A percentile compares a stretch with the other conserved stretches of the same genome.
phyloP scores from a whole-genome alignment of 1,140 invertebrate species.

The Asbolus verrucosus region DNA sequence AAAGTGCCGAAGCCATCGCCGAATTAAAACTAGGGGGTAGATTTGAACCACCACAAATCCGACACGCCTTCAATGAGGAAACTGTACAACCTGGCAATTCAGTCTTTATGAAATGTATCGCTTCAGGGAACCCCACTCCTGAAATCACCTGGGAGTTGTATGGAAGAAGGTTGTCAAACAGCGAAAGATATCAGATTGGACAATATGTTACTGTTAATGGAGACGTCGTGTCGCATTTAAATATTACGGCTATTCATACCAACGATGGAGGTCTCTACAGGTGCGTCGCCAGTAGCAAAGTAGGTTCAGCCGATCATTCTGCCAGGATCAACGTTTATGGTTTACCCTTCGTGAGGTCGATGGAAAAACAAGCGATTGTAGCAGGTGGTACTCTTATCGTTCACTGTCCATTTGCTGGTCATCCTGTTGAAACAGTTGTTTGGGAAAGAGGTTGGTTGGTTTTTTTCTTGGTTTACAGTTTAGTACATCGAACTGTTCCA shows the following conservation, averaged over 20 bases:
- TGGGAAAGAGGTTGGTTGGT: slow-evolving; percentile 85
- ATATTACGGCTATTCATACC: slow-evolving; percentile 91
- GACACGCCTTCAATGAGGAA: slow-evolving; percentile 87
- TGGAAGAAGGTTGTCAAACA: slow-evolving; percentile 85
- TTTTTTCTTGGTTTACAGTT: background rate
- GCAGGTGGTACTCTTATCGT: slow-evolving; percentile 90
- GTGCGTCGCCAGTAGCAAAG: slow-evolving; percentile 91
- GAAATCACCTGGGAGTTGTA: slow-evolving; percentile 96
- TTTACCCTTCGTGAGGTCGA: slow-evolving; percentile 87
- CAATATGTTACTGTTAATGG: slow-evolving; percentile 90
- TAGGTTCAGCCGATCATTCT: slow-evolving; percentile 88
- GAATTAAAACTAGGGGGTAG: slow-evolving; percentile 93
- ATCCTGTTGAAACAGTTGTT: slow-evolving; percentile 92
- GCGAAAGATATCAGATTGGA: slow-evolving; percentile 83
- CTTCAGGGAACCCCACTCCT: slow-evolving; percentile 92
- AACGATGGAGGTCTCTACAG: slow-evolving; percentile 92
- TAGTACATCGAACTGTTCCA: slow-evolving; percentile 58
- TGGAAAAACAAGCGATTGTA: slow-evolving; percentile 95
- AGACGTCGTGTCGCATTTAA: slow-evolving; percentile 93
- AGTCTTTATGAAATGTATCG: slow-evolving; percentile 82
- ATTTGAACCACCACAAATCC: slow-evolving; percentile 90
- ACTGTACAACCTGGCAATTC: slow-evolving; percentile 88
- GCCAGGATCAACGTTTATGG: slow-evolving; percentile 94
- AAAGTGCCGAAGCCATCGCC: slow-evolving; percentile 91
- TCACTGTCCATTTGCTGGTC: slow-evolving; percentile 93